Evolutionary conservation across 2,888 invertebrate genomes (phyloP), one percentile per base, ranked within the genome.

Genomic region (Timandra comae): DNA sequence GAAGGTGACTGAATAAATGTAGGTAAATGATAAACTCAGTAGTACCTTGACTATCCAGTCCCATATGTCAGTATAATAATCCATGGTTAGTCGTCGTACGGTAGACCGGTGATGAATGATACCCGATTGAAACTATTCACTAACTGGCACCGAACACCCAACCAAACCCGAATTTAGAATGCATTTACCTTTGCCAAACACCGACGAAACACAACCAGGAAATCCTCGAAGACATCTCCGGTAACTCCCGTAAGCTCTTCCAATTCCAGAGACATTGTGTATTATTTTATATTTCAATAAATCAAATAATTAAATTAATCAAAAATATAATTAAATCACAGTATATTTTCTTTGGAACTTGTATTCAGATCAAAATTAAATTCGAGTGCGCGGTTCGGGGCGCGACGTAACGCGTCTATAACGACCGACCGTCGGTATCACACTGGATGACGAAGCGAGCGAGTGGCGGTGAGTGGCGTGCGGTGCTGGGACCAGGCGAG

Each of bases 201-300:
- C 56, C 91, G 89, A 49, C 90, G 90, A 65, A 91, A 91, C 62
- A 91, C 86, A 56, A 89, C 74, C 59, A 91, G 87, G 75, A 92
- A 91, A 74, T 93, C 92, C 67, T 91, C 91, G 73, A 93, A 87
- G 56, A 91, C 89, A 75, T 92, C 91, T 52, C 92, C 92, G 51
- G 91, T 86, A 63, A 87, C 71, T 52, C 87, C 84, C 55, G 86
- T 73, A 13, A 89, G 69, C 50, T 90, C 88, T 68, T 89, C 91
- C 65, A 90, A 86, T 63, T 91, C 91, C 64, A 90, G 72, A 63
- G 88, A 88, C 89, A 92, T 90, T 65, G 79, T 88, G 46, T 68
- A 43, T 58, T 25, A 56, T 34, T 63, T 66, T 63, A 63, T 31
- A 46, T 38, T 49, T 13, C 38, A 33, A 50, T 38, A 54, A 67